Conservation (phyloP, 2,797 vertebrate species). For the Myotis pilosus region DNA sequence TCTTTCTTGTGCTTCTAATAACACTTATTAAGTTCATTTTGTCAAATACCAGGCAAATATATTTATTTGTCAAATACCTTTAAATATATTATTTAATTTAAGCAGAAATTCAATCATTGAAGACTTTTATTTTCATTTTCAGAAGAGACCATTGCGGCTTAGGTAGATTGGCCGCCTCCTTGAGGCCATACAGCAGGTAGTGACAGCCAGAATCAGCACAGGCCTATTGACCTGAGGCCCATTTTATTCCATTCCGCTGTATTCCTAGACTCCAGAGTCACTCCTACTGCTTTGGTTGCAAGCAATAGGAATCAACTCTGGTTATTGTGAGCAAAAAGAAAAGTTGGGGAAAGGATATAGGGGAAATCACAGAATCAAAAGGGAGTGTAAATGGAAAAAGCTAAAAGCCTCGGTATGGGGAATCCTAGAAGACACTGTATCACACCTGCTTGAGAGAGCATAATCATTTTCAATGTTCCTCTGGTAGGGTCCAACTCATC, state of each 20-base stretch:
- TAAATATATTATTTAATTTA: conserved; percentile 6
- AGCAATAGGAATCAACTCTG: neutral
- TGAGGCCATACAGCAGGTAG: neutral
- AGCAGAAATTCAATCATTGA: neutral
- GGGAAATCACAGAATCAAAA: neutral
- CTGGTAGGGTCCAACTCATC: neutral
- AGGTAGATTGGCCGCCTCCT: neutral
- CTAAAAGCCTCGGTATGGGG: neutral
- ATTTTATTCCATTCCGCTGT: neutral
- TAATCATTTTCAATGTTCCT: neutral
- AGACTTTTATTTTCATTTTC: conserved; percentile 17
- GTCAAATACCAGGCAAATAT: neutral
- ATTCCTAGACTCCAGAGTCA: too few species aligned
- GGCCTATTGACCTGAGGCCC: neutral
- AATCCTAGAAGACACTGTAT: neutral
- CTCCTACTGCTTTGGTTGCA: neutral
- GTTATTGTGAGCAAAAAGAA: neutral
- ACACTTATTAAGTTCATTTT: neutral
- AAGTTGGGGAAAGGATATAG: neutral
- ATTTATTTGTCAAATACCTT: neutral
- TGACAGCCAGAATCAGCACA: neutral
- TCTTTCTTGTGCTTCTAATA: neutral
- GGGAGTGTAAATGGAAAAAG: neutral
- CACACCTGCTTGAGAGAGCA: neutral
- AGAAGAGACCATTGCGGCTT: neutral